These are phyloP conservation scores for Nesoenas mayeri DNA, from an alignment of 2,113 vertebrate species.

Conservation along the genomic window DNA sequence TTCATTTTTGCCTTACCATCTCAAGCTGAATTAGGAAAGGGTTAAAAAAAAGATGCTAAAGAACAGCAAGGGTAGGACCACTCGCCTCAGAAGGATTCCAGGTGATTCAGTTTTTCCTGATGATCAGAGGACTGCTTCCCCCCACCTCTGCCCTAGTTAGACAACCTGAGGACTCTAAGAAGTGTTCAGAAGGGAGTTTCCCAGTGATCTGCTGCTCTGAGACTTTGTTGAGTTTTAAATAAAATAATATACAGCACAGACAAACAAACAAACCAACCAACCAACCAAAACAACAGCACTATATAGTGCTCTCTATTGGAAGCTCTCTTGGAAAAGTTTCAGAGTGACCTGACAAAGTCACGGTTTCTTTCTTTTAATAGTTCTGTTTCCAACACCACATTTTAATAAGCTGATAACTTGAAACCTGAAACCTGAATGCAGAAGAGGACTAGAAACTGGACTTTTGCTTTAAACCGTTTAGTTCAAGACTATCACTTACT, in stretches of 20 bases:
- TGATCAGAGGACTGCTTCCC: no score
- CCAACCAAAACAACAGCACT: neutral
- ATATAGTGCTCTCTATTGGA: neutral
- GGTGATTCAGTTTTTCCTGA: no score
- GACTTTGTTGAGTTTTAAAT: neutral
- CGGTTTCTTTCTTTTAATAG: neutral
- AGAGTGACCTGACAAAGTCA: neutral
- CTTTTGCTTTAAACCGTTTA: neutral
- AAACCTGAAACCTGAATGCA: neutral
- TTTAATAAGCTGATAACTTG: neutral
- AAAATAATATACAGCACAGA: neutral
- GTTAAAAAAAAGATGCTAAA: no score
- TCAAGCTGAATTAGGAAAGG: no score
- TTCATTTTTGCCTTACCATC: no score
- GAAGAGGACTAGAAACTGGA: neutral
- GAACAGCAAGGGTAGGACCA: no score
- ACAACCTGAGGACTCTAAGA: no score
- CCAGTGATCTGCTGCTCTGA: no score
- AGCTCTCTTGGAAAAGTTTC: neutral
- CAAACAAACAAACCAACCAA: no score
- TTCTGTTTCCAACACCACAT: neutral
- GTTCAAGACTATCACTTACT: neutral
- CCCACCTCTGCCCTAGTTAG: no score
- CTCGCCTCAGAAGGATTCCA: no score
- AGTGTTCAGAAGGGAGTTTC: no score